These are phyloP conservation scores for Actinostola sp. DNA, from an alignment of 92 coral and sea anemone genomes.

Conservation along the genomic window DNA sequence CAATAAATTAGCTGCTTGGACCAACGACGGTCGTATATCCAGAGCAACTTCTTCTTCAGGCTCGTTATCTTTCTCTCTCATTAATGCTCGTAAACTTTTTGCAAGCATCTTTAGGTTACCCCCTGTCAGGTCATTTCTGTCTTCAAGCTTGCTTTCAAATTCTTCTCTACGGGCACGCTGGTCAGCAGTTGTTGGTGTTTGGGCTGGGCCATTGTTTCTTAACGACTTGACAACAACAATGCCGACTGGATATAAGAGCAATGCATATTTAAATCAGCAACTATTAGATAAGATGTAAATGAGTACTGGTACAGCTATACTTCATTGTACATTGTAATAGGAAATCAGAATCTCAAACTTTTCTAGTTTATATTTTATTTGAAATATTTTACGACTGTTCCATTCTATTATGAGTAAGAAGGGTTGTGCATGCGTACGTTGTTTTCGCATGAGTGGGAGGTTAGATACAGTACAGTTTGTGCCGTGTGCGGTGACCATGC, in stretches of 20 bases:
- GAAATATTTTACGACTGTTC: too few relatives aligned
- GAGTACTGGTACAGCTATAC: too few relatives aligned
- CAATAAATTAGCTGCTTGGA: conserved; percentile 87
- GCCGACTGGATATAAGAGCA: conserved; percentile 47
- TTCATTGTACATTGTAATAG: too few relatives aligned
- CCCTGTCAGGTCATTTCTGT: conserved; percentile 85
- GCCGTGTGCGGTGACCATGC: too few relatives aligned
- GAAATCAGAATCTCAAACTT: too few relatives aligned
- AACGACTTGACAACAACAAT: conserved; percentile 39
- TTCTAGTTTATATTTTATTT: too few relatives aligned
- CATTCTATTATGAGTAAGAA: too few relatives aligned
- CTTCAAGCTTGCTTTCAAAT: conserved; percentile 57
- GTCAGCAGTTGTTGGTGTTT: conserved; percentile 66
- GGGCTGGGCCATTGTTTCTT: conserved; percentile 74
- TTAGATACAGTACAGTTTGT: too few relatives aligned
- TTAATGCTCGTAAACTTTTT: conserved; percentile 64
- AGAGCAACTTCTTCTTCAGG: conserved; percentile 77
- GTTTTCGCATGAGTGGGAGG: too few relatives aligned
- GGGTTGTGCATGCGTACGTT: too few relatives aligned
- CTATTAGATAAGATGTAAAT: too few relatives aligned
- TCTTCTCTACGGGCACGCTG: conserved; percentile 51
- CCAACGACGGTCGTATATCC: conserved; percentile 70
- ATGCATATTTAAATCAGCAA: background rate
- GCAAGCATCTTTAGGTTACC: conserved; percentile 84
- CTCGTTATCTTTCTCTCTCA: conserved; percentile 56